A percentile compares a stretch with the other conserved stretches of the same genome.
These are phyloP conservation scores for Notiomystis cincta DNA, from an alignment of 2,113 vertebrate genomes.

Conservation along the genomic window DNA sequence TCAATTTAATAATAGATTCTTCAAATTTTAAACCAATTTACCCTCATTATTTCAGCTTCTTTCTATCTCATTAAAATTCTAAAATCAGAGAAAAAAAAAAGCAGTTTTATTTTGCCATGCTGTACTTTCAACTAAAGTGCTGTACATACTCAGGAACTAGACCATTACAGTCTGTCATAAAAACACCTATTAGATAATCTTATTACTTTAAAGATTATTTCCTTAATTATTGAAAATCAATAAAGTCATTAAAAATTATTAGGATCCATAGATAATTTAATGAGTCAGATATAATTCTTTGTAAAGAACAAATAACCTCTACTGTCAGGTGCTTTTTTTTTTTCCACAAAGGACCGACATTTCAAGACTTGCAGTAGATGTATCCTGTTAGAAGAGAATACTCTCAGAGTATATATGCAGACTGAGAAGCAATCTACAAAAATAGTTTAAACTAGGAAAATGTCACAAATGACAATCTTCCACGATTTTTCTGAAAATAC, in stretches of 20 bases:
- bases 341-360: background rate
- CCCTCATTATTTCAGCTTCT: background rate
- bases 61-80: background rate
- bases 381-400: background rate
- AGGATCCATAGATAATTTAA: background rate
- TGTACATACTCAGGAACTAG: background rate
- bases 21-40: background rate
- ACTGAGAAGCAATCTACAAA: background rate
- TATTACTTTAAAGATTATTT: background rate
- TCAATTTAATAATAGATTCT: background rate
- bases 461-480: background rate
- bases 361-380: background rate
- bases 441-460: background rate
- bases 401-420: background rate
- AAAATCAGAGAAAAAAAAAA: background rate
- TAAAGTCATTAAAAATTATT: background rate
- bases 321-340: background rate
- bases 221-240: background rate
- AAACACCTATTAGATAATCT: background rate
- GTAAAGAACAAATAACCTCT: background rate
- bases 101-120: background rate
- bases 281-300: background rate
- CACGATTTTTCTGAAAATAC: background rate
- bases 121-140: background rate
- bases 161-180: background rate